Evolutionary conservation across 2,888 invertebrate genomes (phyloP), one percentile per base, ranked within the genome.

Genomic region (Harpalus rufipes): DNA sequence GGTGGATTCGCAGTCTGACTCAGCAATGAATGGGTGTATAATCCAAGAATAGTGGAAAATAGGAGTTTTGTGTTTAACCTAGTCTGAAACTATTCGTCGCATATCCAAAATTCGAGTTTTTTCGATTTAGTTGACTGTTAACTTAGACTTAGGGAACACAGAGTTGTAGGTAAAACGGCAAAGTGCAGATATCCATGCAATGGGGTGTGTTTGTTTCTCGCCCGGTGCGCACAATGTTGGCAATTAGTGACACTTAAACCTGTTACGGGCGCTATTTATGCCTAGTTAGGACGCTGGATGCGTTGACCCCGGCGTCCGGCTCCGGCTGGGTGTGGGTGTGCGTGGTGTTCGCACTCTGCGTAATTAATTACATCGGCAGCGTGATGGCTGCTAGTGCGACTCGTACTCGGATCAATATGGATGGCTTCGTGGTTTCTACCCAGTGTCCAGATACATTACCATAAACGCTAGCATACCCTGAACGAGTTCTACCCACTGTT

Each of bases 181-280:
- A 6, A 32, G 32, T 32, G 32, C 5, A 32, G 32, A 32, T 32
- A 32, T 6, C 32, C 32, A 32, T 32, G 32, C 32, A 32, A 32
- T 32, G 32, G 32, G 32, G 32, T 32, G 32, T 32, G 32, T 32
- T 32, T 32, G 25, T 58, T 44, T 58, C 32, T 59, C 32, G 61
- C 10, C 58, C 32, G 79, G 79, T 79, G 79, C 79, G 21, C 14
- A 44, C 81, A 81, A 65, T 59, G 79, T 79, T 32, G 16, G 80
- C 72, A 72, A 72, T 72, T 82, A 82, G 82, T 82, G 82, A 82
- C 82, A 82, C 68, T 82, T 82, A 82, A 82, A 82, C 82, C 72
- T 82, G 82, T 82, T 82, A 82, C 56, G 56, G 72, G 68, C 65
- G 65, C 56, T 68, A 82, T 82, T 82, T 82, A 82, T 82, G 82